These are phyloP conservation scores for Lycophotia porphyrea DNA, from an alignment of 2,888 invertebrate species.

Conservation along the genomic window DNA sequence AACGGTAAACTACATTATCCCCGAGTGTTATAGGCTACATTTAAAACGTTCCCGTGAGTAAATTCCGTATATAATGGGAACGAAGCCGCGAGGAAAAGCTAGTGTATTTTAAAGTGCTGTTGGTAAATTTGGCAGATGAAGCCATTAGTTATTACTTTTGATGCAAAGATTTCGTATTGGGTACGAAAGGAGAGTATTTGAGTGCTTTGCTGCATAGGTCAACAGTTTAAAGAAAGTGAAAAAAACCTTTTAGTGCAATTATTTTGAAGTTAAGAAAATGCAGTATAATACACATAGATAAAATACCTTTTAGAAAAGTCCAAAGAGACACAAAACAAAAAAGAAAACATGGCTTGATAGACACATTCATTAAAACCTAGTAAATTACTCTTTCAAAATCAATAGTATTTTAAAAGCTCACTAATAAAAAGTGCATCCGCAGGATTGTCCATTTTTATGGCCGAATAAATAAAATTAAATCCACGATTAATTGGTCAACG, in stretches of 20 bases:
- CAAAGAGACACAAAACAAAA: not conserved
- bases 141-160: not conserved
- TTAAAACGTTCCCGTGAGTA: no score
- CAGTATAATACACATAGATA: not conserved
- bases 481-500: not conserved
- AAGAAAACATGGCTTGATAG: not conserved
- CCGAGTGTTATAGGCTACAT: no score
- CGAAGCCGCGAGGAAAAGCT: no score
- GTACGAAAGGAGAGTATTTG: not conserved
- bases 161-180: no score
- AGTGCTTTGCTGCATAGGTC: not conserved
- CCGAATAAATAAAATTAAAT: slow-evolving; percentile 6
- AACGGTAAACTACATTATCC: no score
- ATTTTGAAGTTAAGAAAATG: not conserved
- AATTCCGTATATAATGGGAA: no score
- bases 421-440: slow-evolving; percentile 21
- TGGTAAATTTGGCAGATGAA: not conserved
- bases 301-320: no score
- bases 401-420: slow-evolving; percentile 6
- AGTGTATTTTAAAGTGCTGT: not conserved
- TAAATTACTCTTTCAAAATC: slow-evolving; percentile 14
- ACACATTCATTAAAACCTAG: slow-evolving; percentile 15
- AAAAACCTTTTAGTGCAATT: not conserved
- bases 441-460: slow-evolving; percentile 6
- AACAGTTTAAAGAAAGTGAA: not conserved